A percentile compares a stretch with the other conserved stretches of the same genome.
Conservation (phyloP, 2,797 vertebrate genomes). For the Leptodactylus fallax region DNA sequence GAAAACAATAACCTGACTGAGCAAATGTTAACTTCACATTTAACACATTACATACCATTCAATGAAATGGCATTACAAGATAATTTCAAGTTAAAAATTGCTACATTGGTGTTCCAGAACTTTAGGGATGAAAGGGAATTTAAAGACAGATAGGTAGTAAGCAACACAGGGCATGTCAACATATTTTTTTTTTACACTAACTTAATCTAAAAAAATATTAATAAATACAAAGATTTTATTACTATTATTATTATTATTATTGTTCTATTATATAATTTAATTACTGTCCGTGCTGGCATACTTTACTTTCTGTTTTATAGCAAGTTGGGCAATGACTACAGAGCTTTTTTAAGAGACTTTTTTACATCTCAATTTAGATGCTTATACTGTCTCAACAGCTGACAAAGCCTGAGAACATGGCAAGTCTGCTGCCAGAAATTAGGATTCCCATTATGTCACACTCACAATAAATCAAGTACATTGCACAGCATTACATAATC, state of each 20-base stretch:
- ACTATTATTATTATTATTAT: neutral
- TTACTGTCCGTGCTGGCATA: neutral
- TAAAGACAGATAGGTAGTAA: too few relatives aligned
- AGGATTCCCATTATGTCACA: constrained; percentile 38
- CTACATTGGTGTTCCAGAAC: too few relatives aligned
- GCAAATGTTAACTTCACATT: too few relatives aligned
- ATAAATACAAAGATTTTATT: too few relatives aligned
- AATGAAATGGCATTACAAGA: too few relatives aligned
- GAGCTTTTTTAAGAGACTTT: constrained; percentile 7
- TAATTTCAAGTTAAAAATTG: too few relatives aligned
- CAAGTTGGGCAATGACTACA: neutral
- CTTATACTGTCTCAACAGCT: constrained; percentile 17
- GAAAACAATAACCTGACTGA: too few relatives aligned
- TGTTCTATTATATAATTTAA: neutral
- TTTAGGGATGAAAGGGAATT: too few relatives aligned
- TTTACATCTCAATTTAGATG: constrained; percentile 26
- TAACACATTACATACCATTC: too few relatives aligned
- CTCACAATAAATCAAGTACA: constrained; percentile 24
- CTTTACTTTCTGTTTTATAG: neutral
- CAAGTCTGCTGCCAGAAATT: constrained; percentile 26
- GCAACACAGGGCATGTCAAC: too few relatives aligned
- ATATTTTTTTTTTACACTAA: neutral
- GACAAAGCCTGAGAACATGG: constrained; percentile 19
- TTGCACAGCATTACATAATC: constrained; percentile 34
- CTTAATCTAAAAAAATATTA: neutral